Evolutionary conservation across 1,140 invertebrate species (phyloP).

Genomic region (Paralvinella palmiformis): DNA sequence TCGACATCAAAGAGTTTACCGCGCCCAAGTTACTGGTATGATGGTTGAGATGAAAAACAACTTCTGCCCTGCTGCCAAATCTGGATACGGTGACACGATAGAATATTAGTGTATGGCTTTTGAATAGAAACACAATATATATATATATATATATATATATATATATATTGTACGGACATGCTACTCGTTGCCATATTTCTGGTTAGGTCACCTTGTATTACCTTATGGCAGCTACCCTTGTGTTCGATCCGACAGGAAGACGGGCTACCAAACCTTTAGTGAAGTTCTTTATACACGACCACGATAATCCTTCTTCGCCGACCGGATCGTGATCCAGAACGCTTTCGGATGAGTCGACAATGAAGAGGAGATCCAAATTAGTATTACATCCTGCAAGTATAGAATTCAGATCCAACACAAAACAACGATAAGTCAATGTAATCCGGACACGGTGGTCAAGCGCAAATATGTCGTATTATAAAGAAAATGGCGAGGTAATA

Average conservation of each 20-base stretch:
- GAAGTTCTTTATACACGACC: not conserved
- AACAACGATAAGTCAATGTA: too few relatives aligned
- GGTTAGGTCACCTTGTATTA: not conserved
- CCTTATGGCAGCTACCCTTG: constrained; percentile 5
- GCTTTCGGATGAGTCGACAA: constrained; percentile 7
- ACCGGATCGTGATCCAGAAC: constrained; percentile 4
- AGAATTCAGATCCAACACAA: too few relatives aligned
- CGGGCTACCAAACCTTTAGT: not conserved
- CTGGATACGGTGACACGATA: not conserved
- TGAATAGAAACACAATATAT: not conserved
- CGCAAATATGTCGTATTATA: too few relatives aligned
- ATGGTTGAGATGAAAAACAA: not conserved
- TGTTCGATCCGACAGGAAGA: not conserved
- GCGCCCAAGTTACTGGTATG: not conserved
- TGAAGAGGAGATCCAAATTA: constrained; percentile 11
- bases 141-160: not conserved
- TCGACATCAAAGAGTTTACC: not conserved
- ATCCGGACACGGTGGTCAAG: too few relatives aligned
- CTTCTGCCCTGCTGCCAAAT: not conserved
- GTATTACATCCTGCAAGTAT: constrained; percentile 14
- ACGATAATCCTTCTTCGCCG: not conserved
- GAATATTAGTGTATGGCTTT: not conserved
- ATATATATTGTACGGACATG: not conserved
- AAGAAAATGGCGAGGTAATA: too few relatives aligned
- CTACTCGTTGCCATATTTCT: not conserved